phyloP scores from a whole-genome alignment of 2,113 vertebrate species.

The Pontoporia blainvillei region DNA sequence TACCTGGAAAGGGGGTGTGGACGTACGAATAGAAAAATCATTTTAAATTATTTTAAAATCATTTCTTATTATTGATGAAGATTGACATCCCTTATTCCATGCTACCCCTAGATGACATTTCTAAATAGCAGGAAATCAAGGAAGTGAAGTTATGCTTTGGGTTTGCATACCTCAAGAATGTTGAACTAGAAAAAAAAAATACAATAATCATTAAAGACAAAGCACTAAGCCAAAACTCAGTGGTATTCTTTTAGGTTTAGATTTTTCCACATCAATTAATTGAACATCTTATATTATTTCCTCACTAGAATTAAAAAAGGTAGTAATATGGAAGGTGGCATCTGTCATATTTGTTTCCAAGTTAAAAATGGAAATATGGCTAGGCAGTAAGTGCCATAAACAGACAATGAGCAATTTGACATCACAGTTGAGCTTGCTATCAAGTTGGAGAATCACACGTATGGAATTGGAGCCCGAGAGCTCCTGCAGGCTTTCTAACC shows the following conservation, averaged over 20 bases:
- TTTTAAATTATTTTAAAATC: neutral
- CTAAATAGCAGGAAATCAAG: neutral
- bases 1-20: neutral
- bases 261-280: neutral
- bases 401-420: neutral
- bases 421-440: slow-evolving; percentile 11
- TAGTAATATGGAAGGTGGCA: slow-evolving; percentile 28
- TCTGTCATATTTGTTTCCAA: slow-evolving; percentile 25
- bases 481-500: neutral
- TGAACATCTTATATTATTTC: slow-evolving; percentile 15
- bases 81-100: neutral
- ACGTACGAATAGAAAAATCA: neutral
- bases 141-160: neutral
- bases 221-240: neutral
- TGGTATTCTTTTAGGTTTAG: neutral
- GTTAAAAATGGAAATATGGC: slow-evolving; percentile 39
- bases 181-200: neutral
- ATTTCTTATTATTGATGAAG: neutral
- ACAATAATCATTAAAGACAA: neutral
- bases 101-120: neutral
- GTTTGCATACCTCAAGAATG: neutral
- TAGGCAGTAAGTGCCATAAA: slow-evolving; percentile 15
- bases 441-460: neutral
- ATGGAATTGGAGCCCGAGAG: neutral
- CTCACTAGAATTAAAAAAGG: slow-evolving; percentile 38